phyloP scores from a whole-genome alignment of 2,797 vertebrate genomes.

The Lagorchestes hirsutus region DNA sequence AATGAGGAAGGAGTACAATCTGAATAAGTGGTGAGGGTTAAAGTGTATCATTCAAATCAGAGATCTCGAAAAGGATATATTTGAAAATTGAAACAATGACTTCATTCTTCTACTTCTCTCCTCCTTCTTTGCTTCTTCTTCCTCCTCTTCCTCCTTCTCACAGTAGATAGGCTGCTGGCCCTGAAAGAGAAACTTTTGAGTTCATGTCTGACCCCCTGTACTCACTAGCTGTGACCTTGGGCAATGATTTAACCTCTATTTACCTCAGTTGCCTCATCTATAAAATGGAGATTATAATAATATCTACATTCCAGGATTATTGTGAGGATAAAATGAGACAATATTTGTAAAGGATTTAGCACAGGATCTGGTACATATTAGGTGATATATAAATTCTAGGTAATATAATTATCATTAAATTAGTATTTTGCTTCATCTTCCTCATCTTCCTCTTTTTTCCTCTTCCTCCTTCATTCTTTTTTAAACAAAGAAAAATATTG shows the following conservation, averaged over 20 bases:
- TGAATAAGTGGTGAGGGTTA: not conserved
- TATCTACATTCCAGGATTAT: not conserved
- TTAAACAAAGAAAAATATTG: conserved; percentile 28
- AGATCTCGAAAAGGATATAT: not conserved
- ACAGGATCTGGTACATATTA: not conserved
- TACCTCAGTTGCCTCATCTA: not conserved
- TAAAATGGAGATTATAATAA: not conserved
- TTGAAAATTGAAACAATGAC: not conserved
- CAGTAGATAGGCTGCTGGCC: not conserved
- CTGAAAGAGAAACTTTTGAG: not conserved
- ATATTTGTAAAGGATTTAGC: not conserved
- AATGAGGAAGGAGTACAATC: not conserved
- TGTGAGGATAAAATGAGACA: not conserved
- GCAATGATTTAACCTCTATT: not conserved
- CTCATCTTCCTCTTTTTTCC: not conserved
- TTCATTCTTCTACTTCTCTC: not conserved
- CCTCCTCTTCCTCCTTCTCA: not conserved
- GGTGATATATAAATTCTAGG: not conserved
- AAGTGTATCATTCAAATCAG: not conserved
- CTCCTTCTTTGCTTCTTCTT: not conserved
- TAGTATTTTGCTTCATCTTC: not conserved
- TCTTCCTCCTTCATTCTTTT: not conserved
- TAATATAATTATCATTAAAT: not conserved
- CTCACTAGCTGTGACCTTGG: not conserved
- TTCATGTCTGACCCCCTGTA: not conserved